These are phyloP conservation scores for Xiphophorus couchianus DNA, from an alignment of 2,113 vertebrate species.

Conservation along the genomic window DNA sequence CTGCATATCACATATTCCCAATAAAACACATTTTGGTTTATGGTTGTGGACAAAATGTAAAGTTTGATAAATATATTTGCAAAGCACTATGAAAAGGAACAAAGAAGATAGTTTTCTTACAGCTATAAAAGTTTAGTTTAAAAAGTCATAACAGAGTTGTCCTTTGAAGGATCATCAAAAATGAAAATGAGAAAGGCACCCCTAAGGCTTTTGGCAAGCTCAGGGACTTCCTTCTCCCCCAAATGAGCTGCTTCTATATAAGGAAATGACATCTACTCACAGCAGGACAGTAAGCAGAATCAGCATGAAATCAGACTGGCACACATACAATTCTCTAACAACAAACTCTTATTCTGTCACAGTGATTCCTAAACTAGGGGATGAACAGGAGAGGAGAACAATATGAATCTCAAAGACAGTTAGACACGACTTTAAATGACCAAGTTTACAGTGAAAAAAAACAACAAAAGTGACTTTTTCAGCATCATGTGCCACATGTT, in stretches of 20 bases:
- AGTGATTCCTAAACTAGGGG: constrained; percentile 3
- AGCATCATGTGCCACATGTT: constrained; percentile 11
- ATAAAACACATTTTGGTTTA: neutral
- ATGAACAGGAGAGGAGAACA: neutral
- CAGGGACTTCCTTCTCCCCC: constrained; percentile 33
- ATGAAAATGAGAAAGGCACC: constrained; percentile 21
- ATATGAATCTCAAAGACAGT: neutral
- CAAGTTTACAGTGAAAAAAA: neutral
- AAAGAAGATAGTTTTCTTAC: constrained; percentile 7
- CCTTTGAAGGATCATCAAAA: constrained; percentile 31
- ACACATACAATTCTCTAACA: constrained; percentile 32
- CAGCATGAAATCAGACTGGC: constrained; percentile 35
- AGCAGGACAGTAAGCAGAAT: constrained; percentile 52
- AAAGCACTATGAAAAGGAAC: constrained; percentile 1
- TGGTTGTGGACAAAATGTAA: neutral
- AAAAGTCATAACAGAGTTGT: constrained; percentile 22
- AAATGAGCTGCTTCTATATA: constrained; percentile 46
- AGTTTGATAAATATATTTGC: neutral
- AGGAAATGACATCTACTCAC: constrained; percentile 43
- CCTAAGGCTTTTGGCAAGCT: constrained; percentile 29
- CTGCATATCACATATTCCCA: neutral
- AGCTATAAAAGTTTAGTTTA: constrained; percentile 18
- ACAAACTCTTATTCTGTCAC: constrained; percentile 26
- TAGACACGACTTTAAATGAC: neutral
- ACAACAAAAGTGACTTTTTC: neutral